These are phyloP conservation scores for Drosophila tsacasi DNA, from an alignment of 1,140 invertebrate genomes.

Conservation along the genomic window DNA sequence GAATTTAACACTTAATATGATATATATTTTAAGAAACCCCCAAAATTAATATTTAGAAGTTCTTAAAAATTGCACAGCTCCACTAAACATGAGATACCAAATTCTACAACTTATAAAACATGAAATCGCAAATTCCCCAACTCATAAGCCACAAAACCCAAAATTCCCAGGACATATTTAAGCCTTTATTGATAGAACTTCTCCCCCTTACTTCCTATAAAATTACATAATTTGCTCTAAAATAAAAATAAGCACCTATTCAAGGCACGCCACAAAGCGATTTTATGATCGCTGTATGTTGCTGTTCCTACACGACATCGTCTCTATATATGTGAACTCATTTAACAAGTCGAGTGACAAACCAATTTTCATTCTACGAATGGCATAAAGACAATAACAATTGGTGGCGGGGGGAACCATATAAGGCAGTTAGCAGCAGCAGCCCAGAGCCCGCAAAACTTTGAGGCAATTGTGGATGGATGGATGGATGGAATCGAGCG, in stretches of 20 bases:
- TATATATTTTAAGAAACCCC: too few species aligned
- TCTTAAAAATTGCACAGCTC: too few species aligned
- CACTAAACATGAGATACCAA: too few species aligned
- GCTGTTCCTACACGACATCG: slow-evolving; percentile 5
- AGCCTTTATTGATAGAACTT: neutral
- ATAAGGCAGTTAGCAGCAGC: slow-evolving; percentile 43
- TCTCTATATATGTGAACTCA: slow-evolving; percentile 16
- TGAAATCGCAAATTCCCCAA: too few species aligned
- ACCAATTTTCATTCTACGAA: slow-evolving; percentile 52
- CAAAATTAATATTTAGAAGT: too few species aligned
- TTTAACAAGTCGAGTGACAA: slow-evolving; percentile 50
- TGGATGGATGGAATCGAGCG: slow-evolving; percentile 21
- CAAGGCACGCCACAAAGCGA: slow-evolving; percentile 22
- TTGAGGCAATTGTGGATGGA: slow-evolving; percentile 28
- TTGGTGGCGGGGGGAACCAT: slow-evolving; percentile 16
- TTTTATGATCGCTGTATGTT: slow-evolving; percentile 33
- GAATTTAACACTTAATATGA: too few species aligned
- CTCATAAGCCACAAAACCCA: too few species aligned
- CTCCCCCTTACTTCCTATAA: slow-evolving; percentile 3
- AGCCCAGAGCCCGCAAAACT: slow-evolving; percentile 8
- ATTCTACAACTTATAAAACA: too few species aligned
- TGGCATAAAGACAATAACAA: slow-evolving; percentile 50
- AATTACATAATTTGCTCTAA: neutral
- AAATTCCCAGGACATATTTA: neutral
- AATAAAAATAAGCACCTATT: slow-evolving; percentile 1